phyloP scores from a whole-genome alignment of 2,113 vertebrate genomes.

The Vulpes lagopus region DNA sequence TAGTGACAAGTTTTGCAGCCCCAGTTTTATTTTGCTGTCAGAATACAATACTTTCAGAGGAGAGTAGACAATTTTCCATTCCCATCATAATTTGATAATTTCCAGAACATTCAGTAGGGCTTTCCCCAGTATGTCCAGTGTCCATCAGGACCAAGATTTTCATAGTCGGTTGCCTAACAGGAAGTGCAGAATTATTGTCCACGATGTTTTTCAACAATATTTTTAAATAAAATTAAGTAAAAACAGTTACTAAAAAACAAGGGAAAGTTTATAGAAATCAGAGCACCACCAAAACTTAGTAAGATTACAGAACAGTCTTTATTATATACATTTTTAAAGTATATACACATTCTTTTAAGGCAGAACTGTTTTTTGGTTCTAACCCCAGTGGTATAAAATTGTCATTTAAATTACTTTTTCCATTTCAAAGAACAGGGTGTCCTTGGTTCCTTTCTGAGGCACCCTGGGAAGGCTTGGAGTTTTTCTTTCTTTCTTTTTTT shows the following conservation, averaged over 20 bases:
- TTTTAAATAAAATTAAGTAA: conserved; percentile 44
- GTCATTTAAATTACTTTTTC: conserved; percentile 39
- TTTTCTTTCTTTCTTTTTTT: no score
- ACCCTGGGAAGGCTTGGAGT: neutral
- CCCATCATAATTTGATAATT: neutral
- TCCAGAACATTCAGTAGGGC: neutral
- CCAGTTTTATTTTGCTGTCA: neutral
- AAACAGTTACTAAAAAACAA: conserved; percentile 50
- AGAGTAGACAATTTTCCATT: neutral
- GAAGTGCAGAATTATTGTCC: neutral
- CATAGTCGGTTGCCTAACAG: neutral
- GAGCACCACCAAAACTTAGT: conserved; percentile 26
- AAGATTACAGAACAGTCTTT: neutral
- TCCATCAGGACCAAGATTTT: conserved; percentile 31
- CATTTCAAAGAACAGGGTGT: neutral
- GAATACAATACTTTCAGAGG: conserved; percentile 23
- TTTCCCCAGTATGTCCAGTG: neutral
- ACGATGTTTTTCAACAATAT: neutral
- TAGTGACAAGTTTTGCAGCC: neutral
- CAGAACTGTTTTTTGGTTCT: neutral
- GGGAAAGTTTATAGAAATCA: conserved; percentile 18
- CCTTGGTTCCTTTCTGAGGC: neutral
- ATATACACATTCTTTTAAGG: neutral
- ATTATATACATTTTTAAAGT: neutral
- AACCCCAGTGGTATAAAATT: neutral